Base-by-base conservation (phyloP, 2,113 vertebrate genomes). In the Tupaia chinensis region DNA sequence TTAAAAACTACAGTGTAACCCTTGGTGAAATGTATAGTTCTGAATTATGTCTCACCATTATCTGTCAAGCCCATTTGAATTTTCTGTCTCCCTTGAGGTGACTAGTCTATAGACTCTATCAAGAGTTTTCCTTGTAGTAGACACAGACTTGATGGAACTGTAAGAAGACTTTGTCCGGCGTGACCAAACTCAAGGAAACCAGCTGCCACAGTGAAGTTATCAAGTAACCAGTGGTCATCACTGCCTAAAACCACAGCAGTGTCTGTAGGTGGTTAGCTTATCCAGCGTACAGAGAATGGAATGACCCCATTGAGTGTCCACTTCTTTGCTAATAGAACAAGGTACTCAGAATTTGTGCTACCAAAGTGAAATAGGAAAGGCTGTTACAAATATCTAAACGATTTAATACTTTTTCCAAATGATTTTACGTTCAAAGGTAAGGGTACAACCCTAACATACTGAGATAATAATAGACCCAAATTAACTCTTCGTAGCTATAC, bases 11-110 rank as follows among this genome's bases (percentile, higher is more conserved):
- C 7, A 78, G 15, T 14, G 0, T 85, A 92, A 85, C 20, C 66
- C 91, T 97, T 93, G 81, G 81, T 84, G 91, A 96, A 96, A 94
- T 89, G 61, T 84, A 32, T 74, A 58, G 80, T 73, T 92, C 60
- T 96, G 69, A 97, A 89, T 79, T 94, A 70, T 79, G 44, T 80
- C 86, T 96, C 58, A 68, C 78, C 12, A 22, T 83, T 96, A 79
- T 79, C 61, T 73, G 13, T 96, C 72, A 93, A 82, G 56, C 6
- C 23, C 60, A 94, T 44, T 77, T 68, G 72, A 70, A 80, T 95
- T 93, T 93, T 94, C 70, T 91, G 70, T 91, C 56, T 94, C 66
- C 65, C 86, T 87, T 27, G 4, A 68, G 44, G 29, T 63, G 76
- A 77, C 22, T 60, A 27, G 76, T 89, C 25, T 81, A 56, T 91